Conservation (phyloP, 1,140 invertebrate genomes). For the Cyrtorhinus lividipennis region DNA sequence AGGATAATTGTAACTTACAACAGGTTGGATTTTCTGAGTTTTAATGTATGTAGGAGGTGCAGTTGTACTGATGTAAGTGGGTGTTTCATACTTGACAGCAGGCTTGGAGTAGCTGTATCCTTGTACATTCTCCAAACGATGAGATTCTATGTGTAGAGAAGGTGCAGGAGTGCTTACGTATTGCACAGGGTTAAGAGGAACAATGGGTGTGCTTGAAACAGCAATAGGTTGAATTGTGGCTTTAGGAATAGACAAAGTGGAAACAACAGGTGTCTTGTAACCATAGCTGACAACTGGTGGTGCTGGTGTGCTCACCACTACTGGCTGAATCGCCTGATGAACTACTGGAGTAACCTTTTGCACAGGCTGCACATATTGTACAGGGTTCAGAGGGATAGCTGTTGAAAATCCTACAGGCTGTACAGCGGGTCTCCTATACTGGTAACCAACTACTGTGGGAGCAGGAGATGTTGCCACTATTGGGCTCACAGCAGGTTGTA, state of each 20-base stretch:
- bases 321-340: slow-evolving; percentile 11
- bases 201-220: slow-evolving; percentile 17
- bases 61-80: slow-evolving; percentile 14
- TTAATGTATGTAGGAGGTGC: background rate
- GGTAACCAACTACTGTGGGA: slow-evolving; percentile 18
- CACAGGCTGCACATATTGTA: slow-evolving; percentile 19
- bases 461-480: slow-evolving; percentile 14
- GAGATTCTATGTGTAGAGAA: background rate
- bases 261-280: slow-evolving; percentile 2
- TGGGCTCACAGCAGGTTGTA: slow-evolving; percentile 10
- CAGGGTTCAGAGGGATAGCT: slow-evolving; percentile 20
- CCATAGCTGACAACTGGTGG: slow-evolving; percentile 12
- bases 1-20: slow-evolving; percentile 21
- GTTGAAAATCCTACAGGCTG: slow-evolving; percentile 12
- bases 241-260: slow-evolving; percentile 1
- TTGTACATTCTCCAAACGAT: slow-evolving; percentile 21
- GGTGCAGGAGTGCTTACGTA: slow-evolving; percentile 20
- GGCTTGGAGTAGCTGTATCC: slow-evolving; percentile 19
- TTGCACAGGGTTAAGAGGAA: slow-evolving; percentile 22
- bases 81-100: background rate
- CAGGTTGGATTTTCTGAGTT: slow-evolving; percentile 18
- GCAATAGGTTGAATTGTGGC: background rate
- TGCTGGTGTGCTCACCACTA: slow-evolving; percentile 13
- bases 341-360: slow-evolving; percentile 15
- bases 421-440: slow-evolving; percentile 13